phyloP scores from a whole-genome alignment of 2,797 vertebrate genomes.

The Clarias fuscus region DNA sequence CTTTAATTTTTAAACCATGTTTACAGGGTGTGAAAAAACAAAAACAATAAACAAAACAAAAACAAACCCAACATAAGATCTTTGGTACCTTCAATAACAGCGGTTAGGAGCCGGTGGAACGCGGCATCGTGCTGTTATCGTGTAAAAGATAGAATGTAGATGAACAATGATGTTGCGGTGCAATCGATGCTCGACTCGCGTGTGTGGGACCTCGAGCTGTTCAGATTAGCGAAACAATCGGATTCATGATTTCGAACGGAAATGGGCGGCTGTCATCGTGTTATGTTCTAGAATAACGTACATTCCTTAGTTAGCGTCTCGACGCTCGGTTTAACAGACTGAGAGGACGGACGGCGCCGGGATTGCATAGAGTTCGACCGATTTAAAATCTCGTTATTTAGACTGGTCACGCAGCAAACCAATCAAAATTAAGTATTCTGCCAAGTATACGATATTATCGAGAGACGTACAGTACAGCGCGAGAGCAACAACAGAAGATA shows the following conservation, averaged over 20 bases:
- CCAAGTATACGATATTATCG: constrained; percentile 14
- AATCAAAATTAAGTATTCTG: constrained; percentile 32
- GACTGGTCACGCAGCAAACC: constrained; percentile 59
- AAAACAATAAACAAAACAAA: constrained; percentile 53
- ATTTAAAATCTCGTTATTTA: constrained; percentile 59
- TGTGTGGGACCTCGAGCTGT: neutral
- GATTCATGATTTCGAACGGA: neutral
- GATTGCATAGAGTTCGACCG: constrained; percentile 72
- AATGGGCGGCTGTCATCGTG: too few relatives aligned
- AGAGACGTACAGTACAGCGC: constrained; percentile 5
- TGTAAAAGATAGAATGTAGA: neutral
- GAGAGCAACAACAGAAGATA: neutral
- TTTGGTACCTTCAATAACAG: constrained; percentile 74
- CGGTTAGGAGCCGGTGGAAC: constrained; percentile 15
- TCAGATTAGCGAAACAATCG: constrained; percentile 1
- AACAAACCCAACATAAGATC: constrained; percentile 58
- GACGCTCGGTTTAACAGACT: neutral
- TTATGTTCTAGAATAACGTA: constrained; percentile 5
- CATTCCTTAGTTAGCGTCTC: constrained; percentile 41
- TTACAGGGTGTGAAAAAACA: constrained; percentile 62
- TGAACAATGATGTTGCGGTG: neutral
- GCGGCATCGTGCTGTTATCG: constrained; percentile 9
- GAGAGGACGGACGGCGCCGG: constrained; percentile 50
- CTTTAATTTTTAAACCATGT: constrained; percentile 73
- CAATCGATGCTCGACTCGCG: neutral